Percentiles rank a stretch among this genome's conserved stretches.
Evolutionary conservation across 2,797 vertebrate genomes (phyloP).

Genomic region (Oryzias dopingdopingensis): DNA sequence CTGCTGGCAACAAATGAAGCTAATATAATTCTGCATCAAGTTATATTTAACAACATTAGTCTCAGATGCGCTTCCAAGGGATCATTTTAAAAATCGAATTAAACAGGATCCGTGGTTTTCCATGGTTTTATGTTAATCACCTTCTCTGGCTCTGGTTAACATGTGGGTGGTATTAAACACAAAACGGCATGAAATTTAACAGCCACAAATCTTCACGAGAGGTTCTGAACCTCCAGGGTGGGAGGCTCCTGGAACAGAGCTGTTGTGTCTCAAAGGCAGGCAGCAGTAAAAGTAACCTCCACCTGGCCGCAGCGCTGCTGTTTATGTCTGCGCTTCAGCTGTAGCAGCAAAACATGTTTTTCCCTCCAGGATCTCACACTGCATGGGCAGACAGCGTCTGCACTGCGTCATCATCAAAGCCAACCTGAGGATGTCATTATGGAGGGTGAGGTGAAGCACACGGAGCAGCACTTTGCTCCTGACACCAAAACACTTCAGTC

Average conservation of each 20-base stretch:
- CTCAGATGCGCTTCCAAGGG: conserved; percentile 65
- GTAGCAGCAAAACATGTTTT: conserved; percentile 63
- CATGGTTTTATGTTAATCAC: conserved; percentile 39
- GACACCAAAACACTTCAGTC: too few species aligned
- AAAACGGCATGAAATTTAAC: conserved; percentile 18
- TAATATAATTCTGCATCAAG: conserved; percentile 56
- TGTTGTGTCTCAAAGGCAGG: neutral
- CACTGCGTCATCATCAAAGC: conserved; percentile 45
- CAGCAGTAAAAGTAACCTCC: conserved; percentile 24
- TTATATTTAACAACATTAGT: conserved; percentile 64
- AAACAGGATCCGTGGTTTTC: conserved; percentile 44
- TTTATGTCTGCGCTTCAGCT: conserved; percentile 58
- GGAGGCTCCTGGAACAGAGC: neutral
- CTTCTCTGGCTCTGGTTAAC: conserved; percentile 43
- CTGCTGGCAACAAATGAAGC: conserved; percentile 44
- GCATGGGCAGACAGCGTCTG: conserved; percentile 26
- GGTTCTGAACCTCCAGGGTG: too few species aligned
- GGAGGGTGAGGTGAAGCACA: conserved; percentile 26
- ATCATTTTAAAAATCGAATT: conserved; percentile 65
- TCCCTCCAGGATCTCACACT: conserved; percentile 26
- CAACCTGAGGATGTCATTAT: conserved; percentile 47
- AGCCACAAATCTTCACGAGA: neutral
- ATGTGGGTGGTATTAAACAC: conserved; percentile 53
- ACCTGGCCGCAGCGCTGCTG: conserved; percentile 33
- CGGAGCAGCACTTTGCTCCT: too few species aligned